Evolutionary conservation across 2,113 vertebrate genomes (phyloP), one percentile per base, ranked within the genome.

Genomic region (Monopterus albus): DNA sequence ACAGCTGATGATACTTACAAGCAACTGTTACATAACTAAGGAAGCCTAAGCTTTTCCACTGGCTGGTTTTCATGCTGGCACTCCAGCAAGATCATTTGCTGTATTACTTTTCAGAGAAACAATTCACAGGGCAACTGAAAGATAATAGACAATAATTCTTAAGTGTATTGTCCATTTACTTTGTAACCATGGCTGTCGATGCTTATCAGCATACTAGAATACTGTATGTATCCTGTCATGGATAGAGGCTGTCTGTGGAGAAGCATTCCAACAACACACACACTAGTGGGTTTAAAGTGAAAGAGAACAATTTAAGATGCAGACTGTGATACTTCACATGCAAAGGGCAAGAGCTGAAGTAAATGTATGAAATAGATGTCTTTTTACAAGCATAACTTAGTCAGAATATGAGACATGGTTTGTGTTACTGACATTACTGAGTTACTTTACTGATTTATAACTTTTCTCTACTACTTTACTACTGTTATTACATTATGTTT

Each of bases 101-200:
- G 74, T 73, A 72, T 75, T 79, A 14, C 55, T 64, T 75, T 75
- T 74, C 63, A 51, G 10, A 72, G 17, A 83, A 88, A 61, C 62
- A 58, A 56, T 61, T 72, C 72, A 63, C 39, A 29, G 7, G 1
- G 21, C 66, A 68, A 20, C 31, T 29, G 29, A 72, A 67, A 65
- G 62, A 39, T 5, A 28, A 50, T 56, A 33, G 31, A 40, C 23
- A 60, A 7, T n/a, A 3, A 20, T 31, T 68, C 29, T 60, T 20
- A 28, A 36, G 70, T 65, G 58, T 36, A 66, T 12, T 11, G 38
- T n/a, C 8, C 17, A 18, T 62, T 74, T 47, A 36, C 18, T 45
- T 17, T 25, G 49, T 29, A 7, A 13, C 36, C 26, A 21, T 35
- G 39, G 36, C 47, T 68, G 45, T 81, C 57, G 35, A 20, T 17